A percentile compares a stretch with the other conserved stretches of the same genome.
Evolutionary conservation across 2,113 vertebrate species (phyloP).

Genomic region (Pardalotus punctatus): DNA sequence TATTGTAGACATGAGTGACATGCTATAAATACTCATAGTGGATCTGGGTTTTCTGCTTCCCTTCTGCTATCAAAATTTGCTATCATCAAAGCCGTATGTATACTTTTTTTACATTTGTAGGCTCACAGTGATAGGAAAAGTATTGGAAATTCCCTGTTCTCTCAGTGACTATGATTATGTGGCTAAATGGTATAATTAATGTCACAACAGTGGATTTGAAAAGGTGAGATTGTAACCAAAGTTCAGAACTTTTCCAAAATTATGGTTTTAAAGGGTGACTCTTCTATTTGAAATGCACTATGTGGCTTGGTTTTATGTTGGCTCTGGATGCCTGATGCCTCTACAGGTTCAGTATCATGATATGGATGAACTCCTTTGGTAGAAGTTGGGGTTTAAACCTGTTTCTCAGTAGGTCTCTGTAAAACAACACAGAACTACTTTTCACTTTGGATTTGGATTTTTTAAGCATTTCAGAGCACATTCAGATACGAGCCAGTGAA

Average conservation of each 20-base stretch:
- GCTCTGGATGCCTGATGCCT: neutral
- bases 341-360: neutral
- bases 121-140: slow-evolving; percentile 84
- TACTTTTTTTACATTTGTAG: neutral
- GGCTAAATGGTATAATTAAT: slow-evolving; percentile 89
- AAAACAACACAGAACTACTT: neutral
- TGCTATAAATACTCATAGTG: fast-evolving
- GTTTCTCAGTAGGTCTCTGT: neutral
- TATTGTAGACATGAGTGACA: neutral
- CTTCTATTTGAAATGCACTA: neutral
- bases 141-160: slow-evolving; percentile 89
- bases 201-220: slow-evolving; percentile 90
- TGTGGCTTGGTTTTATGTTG: neutral
- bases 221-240: slow-evolving; percentile 65
- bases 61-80: neutral
- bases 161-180: slow-evolving; percentile 90
- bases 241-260: neutral
- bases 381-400: neutral
- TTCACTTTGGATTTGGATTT: fast-evolving
- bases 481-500: fast-evolving
- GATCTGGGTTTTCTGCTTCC: neutral
- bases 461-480: neutral
- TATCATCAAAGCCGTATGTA: neutral
- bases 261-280: neutral
- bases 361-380: neutral